Percentiles rank a stretch among this genome's conserved stretches.
These are phyloP conservation scores for Hipparchia semele DNA, from an alignment of 2,888 invertebrate species.

Conservation along the genomic window DNA sequence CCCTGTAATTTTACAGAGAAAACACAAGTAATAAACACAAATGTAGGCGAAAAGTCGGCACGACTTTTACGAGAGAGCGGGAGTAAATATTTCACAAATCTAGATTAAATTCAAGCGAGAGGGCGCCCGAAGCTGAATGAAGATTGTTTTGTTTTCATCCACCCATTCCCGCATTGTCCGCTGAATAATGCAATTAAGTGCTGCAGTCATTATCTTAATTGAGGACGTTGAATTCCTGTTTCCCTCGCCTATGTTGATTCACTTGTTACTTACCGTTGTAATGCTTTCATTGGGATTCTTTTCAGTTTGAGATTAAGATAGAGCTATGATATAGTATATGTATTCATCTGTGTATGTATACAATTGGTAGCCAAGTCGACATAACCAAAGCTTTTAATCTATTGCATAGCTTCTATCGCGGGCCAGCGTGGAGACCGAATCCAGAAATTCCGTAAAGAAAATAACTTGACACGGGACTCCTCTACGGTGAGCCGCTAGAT, in stretches of 20 bases:
- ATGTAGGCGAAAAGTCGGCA: neutral
- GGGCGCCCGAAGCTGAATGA: constrained; percentile 10
- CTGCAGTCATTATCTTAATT: constrained; percentile 24
- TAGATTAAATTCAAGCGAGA: neutral
- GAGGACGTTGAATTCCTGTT: constrained; percentile 18
- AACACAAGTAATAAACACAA: neutral
- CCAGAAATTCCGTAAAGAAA: no score
- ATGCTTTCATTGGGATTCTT: constrained; percentile 2
- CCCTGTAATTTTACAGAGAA: neutral
- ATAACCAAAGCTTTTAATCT: no score
- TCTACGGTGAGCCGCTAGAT: no score
- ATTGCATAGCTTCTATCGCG: no score
- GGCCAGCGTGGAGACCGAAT: no score
- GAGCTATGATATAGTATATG: neutral
- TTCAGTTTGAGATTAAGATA: neutral
- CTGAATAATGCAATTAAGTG: constrained; percentile 32
- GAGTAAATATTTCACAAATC: constrained; percentile 4
- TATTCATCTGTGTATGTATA: no score
- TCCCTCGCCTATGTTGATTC: constrained; percentile 10
- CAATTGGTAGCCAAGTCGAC: no score
- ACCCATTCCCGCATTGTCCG: constrained; percentile 25
- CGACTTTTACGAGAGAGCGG: neutral
- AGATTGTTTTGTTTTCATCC: constrained; percentile 31
- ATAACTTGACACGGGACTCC: no score
- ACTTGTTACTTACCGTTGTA: constrained; percentile 16